Base-by-base conservation (phyloP, 2,797 vertebrate species). In the Halcyon leucocephala region DNA sequence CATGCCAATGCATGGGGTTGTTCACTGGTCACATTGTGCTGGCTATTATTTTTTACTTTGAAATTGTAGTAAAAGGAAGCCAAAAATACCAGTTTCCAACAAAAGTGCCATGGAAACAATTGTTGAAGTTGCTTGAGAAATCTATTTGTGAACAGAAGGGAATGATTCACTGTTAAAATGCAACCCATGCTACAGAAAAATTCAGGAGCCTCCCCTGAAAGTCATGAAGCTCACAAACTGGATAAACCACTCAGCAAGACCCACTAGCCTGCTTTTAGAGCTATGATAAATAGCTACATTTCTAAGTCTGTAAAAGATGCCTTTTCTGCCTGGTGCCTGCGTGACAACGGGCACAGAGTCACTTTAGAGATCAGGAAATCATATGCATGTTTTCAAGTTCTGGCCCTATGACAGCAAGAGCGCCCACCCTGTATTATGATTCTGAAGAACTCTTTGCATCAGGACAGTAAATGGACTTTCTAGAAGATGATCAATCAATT, bases 91-190 rank as follows among this genome's bases (percentile, higher is more conserved):
- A 71, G 66, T 66, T 94, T 94, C 65, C 87, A 96, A 90, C 58
- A 91, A 24, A 88, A 97, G 25, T 76, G 77, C 62, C 80, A 83
- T 79, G 70, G 85, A 95, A 96, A 96, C 94, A 84, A 97, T 93
- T 94, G 87, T 26, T 94, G 82, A 94, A 95, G 33, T 41, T 94
- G 62, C 51, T 91, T 83, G 58, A 94, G 73, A 93, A 91, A 96
- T 81, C 71, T 14, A 79, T 57, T 86, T 89, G 86, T 64, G 82
- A 94, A 86, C 85, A 93, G 93, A 96, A 95, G 12, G 51, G 39
- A 73, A 89, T 86, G 62, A 95, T 87, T 95, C 92, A 87, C 66
- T 90, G 58, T 70, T 82, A 82, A 94, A 91, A 94, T 64, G 82
- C 31, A 92, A 81, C 28, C 49, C 80, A 65, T 84, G 28, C 37